Evolutionary conservation across 1,140 invertebrate genomes (phyloP), one percentile per base, ranked within the genome.

Genomic region (Meloidogyne exigua): DNA sequence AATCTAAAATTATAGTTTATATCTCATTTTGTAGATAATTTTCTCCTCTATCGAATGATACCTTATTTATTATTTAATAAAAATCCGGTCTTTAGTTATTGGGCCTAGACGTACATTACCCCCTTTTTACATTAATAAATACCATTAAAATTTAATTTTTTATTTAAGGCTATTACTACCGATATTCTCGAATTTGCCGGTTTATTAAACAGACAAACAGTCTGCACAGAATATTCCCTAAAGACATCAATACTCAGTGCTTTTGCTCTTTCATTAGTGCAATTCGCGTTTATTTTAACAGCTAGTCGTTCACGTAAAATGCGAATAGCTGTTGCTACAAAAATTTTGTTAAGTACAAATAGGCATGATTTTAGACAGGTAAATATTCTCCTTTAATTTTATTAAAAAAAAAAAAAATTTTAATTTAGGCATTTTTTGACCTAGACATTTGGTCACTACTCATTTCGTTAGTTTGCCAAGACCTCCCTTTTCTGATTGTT

Each of bases 181-280:
- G 95, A 96, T 87, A 96, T 96, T 75, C 94, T 96, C 36, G 94
- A 96, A 88, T 95, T 96, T 88, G 95, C 95, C 88, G 94, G 96
- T 87, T 94, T 94, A 0, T 95, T 96, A 89, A 90, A 87, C 57
- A 87, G 85, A 64, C 39, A 75, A 32, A 64, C 75, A 1, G 85
- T 87, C 9, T 86, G 81, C 62, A 25, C 69, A 12, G 75, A 87
- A 42, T 76, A 65, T 21, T 39, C 65, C 18, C 42, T 87, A 25
- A 87, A 87, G 66, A 77, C 77, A 10, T 72, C 84, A 67, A 85
- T 87, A 25, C 78, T 87, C 13, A 76, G 80, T 15, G 85, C 83
- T 11, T 87, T 86, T 87, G 87, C 86, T 21, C 84, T 87, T 73
- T 79, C 77, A 65, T 68, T 87, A 9, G 64, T 87, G 5, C 85